Evolutionary conservation across 2,888 invertebrate species (phyloP).

Genomic region (Ectemnius cavifrons): DNA sequence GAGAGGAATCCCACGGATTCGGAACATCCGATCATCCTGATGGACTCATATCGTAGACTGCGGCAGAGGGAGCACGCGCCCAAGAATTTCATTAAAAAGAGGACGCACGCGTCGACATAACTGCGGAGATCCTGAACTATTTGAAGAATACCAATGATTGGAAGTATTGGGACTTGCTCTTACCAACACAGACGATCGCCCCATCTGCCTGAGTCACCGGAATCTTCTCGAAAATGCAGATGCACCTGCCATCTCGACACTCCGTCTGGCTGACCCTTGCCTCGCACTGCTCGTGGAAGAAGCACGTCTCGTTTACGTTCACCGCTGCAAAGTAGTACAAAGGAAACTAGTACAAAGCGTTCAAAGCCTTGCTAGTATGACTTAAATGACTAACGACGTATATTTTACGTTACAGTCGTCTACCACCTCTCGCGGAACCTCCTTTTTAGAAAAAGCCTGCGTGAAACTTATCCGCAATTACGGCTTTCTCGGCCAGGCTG

Average conservation of each 20-base stretch:
- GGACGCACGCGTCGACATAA: background rate
- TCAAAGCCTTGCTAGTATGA: too few relatives aligned
- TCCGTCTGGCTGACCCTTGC: conserved; percentile 86
- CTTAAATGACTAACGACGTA: too few relatives aligned
- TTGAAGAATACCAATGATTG: too few relatives aligned
- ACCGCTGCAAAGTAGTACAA: conserved; percentile 81
- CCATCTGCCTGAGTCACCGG: conserved; percentile 86
- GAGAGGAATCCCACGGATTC: conserved; percentile 38
- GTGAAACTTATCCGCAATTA: too few relatives aligned
- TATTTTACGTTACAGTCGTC: too few relatives aligned
- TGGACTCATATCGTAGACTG: background rate
- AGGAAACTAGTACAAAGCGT: too few relatives aligned
- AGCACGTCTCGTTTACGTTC: conserved; percentile 89
- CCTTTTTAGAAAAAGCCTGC: too few relatives aligned
- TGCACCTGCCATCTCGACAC: conserved; percentile 88
- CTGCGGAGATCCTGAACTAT: too few relatives aligned
- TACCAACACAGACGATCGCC: conserved; percentile 86
- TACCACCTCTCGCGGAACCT: too few relatives aligned
- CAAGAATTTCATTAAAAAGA: conserved; percentile 45
- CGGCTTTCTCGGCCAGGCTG: too few relatives aligned
- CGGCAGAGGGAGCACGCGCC: background rate
- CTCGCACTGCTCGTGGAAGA: conserved; percentile 92
- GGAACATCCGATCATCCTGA: conserved; percentile 22
- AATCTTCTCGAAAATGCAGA: conserved; percentile 89
- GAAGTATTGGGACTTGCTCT: conserved; percentile 57